These are phyloP conservation scores for Holcopasites calliopsidis DNA, from an alignment of 1,140 invertebrate species.

Conservation along the genomic window DNA sequence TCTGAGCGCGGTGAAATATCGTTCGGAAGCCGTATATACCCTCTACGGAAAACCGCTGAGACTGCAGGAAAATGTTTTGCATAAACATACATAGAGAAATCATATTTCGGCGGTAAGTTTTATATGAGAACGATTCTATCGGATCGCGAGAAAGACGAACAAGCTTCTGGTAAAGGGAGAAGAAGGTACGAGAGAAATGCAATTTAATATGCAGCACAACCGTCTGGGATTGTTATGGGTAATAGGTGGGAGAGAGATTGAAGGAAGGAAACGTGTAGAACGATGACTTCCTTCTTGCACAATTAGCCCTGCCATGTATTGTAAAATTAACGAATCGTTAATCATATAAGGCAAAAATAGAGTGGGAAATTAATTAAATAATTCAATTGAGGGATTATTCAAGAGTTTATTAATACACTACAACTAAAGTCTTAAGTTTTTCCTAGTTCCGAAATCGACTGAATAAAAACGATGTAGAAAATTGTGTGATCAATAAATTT, in stretches of 20 bases:
- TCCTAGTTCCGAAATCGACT: background rate
- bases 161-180: no score
- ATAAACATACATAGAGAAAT: background rate
- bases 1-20: slow-evolving; percentile 20
- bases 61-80: no score
- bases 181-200: background rate
- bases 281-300: no score
- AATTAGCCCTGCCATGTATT: no score
- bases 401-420: no score
- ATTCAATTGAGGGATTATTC: no score
- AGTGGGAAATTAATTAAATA: no score
- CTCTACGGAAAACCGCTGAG: background rate
- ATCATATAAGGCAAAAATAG: no score
- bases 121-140: background rate
- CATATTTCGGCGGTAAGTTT: background rate
- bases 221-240: background rate
- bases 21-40: slow-evolving; percentile 26
- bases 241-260: background rate
- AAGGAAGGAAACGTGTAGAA: background rate
- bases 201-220: background rate
- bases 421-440: no score
- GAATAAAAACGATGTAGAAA: background rate
- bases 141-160: background rate
- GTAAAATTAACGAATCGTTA: no score
- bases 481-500: background rate